Percentiles rank a stretch among this genome's conserved stretches.
phyloP scores from a whole-genome alignment of 2,113 vertebrate species.

The Corydoras maculifer region DNA sequence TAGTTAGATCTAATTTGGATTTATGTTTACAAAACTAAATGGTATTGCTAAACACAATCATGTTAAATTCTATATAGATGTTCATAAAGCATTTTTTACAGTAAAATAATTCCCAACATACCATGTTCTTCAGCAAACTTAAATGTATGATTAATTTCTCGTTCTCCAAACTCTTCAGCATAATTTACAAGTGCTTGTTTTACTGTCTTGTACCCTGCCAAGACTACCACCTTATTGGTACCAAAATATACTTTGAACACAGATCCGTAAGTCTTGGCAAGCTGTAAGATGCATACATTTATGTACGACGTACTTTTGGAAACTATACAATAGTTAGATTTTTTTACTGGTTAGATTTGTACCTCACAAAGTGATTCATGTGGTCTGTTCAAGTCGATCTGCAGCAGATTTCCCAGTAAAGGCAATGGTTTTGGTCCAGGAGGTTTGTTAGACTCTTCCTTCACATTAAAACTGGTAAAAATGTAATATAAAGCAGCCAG shows the following conservation, averaged over 20 bases:
- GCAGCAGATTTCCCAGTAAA: slow-evolving; percentile 58
- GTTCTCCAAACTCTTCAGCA: slow-evolving; percentile 72
- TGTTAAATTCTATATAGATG: no score
- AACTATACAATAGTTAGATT: not conserved
- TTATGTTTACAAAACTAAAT: no score
- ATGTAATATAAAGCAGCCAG: slow-evolving; percentile 45
- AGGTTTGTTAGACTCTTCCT: slow-evolving; percentile 40
- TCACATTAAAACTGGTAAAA: slow-evolving; percentile 3
- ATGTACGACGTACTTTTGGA: not conserved
- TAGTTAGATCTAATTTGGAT: no score
- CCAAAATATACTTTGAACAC: slow-evolving; percentile 75
- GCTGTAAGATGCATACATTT: slow-evolving; percentile 49
- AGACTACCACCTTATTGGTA: slow-evolving; percentile 63
- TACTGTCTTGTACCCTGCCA: slow-evolving; percentile 72
- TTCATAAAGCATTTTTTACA: not conserved
- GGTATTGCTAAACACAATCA: no score
- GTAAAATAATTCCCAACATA: slow-evolving; percentile 40
- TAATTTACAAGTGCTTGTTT: slow-evolving; percentile 70
- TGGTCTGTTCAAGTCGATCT: slow-evolving; percentile 54
- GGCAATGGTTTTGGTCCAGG: slow-evolving; percentile 58
- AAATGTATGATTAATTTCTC: slow-evolving; percentile 61
- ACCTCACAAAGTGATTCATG: slow-evolving; percentile 32
- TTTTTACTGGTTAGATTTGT: not conserved
- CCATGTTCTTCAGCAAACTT: slow-evolving; percentile 56
- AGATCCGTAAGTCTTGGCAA: slow-evolving; percentile 71